Conservation (phyloP, 2,113 vertebrate species). For the Crotalus tigris region DNA sequence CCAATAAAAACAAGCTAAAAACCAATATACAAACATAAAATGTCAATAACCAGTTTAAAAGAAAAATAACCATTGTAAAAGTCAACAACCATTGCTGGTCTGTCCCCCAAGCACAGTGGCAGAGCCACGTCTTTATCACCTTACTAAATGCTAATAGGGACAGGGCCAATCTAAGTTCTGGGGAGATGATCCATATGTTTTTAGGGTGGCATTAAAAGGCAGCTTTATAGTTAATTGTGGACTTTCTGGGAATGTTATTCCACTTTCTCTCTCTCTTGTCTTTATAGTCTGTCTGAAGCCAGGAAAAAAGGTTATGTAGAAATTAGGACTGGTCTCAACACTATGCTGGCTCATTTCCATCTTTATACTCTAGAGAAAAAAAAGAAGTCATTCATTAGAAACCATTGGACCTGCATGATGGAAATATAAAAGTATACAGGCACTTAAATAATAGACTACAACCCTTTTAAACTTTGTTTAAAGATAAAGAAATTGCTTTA, state of each 20-base stretch:
- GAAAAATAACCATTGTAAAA: neutral
- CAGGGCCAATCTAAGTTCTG: neutral
- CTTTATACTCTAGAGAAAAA: neutral
- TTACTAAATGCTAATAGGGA: neutral
- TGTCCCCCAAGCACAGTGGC: neutral
- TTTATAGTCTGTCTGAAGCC: neutral
- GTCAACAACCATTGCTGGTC: neutral
- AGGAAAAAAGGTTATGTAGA: neutral
- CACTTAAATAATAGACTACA: neutral
- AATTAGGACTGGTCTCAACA: neutral
- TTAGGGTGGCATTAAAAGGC: neutral
- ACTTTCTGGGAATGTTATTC: neutral
- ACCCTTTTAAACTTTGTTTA: neutral
- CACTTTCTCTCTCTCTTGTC: neutral
- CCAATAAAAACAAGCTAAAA: neutral
- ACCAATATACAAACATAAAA: neutral
- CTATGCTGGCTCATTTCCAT: neutral
- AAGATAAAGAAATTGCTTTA: neutral
- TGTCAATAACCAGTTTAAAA: neutral
- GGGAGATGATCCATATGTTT: neutral
- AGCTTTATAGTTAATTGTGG: neutral
- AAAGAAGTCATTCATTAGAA: neutral
- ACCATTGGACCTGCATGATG: neutral
- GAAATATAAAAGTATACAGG: neutral
- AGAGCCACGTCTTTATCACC: neutral